Evolutionary conservation across 2,113 vertebrate species (phyloP).

Genomic region (Chionis minor): DNA sequence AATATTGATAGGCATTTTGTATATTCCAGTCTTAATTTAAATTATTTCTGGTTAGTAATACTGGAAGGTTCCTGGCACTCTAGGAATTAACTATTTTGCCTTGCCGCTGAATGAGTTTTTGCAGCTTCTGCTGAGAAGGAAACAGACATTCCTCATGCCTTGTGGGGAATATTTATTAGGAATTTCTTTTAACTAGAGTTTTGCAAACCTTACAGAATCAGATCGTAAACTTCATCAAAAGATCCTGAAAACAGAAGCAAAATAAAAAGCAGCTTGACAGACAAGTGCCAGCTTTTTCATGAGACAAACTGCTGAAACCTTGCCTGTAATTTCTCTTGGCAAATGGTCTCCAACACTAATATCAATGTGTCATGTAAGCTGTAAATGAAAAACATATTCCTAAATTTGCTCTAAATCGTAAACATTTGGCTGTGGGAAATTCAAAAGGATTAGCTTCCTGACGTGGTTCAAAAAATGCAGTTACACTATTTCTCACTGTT

Average conservation of each 20-base stretch:
- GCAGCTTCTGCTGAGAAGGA: neutral
- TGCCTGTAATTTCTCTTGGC: conserved; percentile 49
- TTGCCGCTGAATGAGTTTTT: neutral
- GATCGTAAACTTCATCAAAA: neutral
- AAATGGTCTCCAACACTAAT: conserved; percentile 33
- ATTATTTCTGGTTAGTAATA: neutral
- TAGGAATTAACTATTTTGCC: neutral
- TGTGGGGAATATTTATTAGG: neutral
- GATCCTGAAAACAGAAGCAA: neutral
- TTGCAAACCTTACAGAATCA: neutral
- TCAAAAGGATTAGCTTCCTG: neutral
- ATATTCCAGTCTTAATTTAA: neutral
- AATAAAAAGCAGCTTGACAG: conserved; percentile 33
- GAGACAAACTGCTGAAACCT: conserved; percentile 41
- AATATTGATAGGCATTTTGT: neutral
- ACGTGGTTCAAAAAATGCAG: neutral
- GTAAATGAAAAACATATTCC: conserved; percentile 53
- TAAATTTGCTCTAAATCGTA: neutral
- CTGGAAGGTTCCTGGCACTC: neutral
- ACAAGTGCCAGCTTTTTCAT: conserved; percentile 25
- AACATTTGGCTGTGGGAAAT: neutral
- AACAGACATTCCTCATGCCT: neutral
- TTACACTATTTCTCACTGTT: neutral
- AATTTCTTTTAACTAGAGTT: neutral
- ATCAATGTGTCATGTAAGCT: conserved; percentile 43